phyloP scores from a whole-genome alignment of 2,888 invertebrate species.

The Lottia gigantea region DNA sequence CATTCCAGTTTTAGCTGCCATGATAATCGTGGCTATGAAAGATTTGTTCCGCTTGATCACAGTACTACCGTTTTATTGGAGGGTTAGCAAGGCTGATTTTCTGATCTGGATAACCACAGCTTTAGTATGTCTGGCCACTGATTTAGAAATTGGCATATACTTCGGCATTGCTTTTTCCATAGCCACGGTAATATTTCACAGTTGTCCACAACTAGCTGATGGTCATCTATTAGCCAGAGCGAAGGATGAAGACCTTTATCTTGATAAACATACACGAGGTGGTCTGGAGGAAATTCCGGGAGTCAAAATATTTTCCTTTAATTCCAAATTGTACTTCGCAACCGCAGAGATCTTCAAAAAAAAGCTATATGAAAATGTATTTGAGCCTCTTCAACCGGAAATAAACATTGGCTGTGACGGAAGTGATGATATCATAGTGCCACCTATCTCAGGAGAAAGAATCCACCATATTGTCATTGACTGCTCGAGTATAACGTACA shows the following conservation, averaged over 20 bases:
- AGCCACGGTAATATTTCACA: constrained; percentile 41
- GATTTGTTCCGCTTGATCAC: constrained; percentile 74
- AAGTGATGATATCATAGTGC: not conserved
- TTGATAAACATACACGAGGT: constrained; percentile 13
- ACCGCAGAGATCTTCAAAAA: constrained; percentile 28
- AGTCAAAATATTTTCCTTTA: not conserved
- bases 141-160: constrained; percentile 54
- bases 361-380: constrained; percentile 20
- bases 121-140: constrained; percentile 40
- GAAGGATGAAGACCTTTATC: constrained; percentile 26
- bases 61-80: constrained; percentile 79
- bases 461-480: constrained; percentile 48
- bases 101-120: constrained; percentile 63
- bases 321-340: not conserved
- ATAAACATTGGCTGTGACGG: not conserved
- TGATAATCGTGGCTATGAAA: constrained; percentile 69
- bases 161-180: constrained; percentile 49
- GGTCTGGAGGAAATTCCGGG: constrained; percentile 13
- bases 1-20: constrained; percentile 64
- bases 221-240: constrained; percentile 32
- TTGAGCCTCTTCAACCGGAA: constrained; percentile 9
- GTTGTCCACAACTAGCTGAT: constrained; percentile 30
- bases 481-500: constrained; percentile 54
- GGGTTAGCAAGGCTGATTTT: constrained; percentile 81
- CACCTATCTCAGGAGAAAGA: constrained; percentile 13